phyloP scores from a whole-genome alignment of 1,140 invertebrate species.

The Dendrolimus punctatus region DNA sequence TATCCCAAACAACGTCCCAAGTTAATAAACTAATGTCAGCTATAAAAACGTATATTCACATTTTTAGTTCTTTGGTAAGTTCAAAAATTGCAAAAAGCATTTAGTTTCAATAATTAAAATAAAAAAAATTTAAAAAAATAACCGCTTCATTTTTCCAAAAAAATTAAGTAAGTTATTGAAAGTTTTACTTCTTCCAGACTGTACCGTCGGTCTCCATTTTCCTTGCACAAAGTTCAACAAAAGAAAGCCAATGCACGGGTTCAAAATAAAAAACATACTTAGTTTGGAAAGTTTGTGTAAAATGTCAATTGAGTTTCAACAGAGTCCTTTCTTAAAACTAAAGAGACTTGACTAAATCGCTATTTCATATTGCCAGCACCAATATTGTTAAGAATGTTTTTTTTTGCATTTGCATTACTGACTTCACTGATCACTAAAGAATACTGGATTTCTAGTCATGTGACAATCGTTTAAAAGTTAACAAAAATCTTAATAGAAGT shows the following conservation, averaged over 20 bases:
- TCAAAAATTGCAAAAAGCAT: background rate
- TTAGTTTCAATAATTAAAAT: background rate
- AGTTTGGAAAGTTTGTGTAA: conserved; percentile 21
- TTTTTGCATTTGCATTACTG: no score
- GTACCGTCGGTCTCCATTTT: conserved; percentile 30
- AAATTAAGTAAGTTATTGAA: no score
- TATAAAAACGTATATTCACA: conserved; percentile 1
- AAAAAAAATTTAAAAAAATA: background rate
- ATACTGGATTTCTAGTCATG: no score
- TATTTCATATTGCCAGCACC: no score
- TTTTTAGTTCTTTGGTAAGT: background rate
- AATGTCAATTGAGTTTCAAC: conserved; percentile 35
- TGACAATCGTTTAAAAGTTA: no score
- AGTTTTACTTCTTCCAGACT: conserved; percentile 1
- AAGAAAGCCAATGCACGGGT: conserved; percentile 34
- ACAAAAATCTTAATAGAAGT: no score
- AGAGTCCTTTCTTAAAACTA: background rate
- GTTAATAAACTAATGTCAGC: background rate
- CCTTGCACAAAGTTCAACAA: conserved; percentile 23
- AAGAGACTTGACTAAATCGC: no score
- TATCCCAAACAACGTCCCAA: no score
- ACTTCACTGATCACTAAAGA: no score
- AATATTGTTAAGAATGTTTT: no score
- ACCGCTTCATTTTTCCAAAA: no score
- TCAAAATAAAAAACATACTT: conserved; percentile 36